Base-by-base conservation (phyloP, 2,113 vertebrate species). In the Labeo rohita region DNA sequence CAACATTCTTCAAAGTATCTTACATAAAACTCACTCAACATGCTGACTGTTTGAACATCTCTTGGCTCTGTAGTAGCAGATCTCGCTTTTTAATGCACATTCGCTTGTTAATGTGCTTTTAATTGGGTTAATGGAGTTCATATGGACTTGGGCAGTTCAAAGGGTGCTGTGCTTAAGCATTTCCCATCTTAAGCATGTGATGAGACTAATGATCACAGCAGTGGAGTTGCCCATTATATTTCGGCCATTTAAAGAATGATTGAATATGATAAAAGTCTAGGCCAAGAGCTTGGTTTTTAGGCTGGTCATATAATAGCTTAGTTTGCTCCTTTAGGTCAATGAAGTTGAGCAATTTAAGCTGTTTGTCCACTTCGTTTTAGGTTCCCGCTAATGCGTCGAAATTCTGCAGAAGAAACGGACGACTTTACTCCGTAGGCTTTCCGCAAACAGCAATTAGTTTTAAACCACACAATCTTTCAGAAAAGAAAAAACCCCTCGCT, bases 111-210 rank as follows among this genome's bases (percentile, higher is more conserved):
- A 92, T 90, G 88, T 84, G 85, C 81, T 85, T 75, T 82, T 94
- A 94, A 94, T 94, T 93, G 89, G 92, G 91, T 93, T 93, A 92
- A 93, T 90, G 88, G 84, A 91, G 89, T 89, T 89, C 91, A 92
- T 91, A 90, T 90, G 89, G 85, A 87, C 88, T 90, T 78, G 88
- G 88, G 85, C 72, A 90, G 92, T 93, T 94, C 91, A 93, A 91
- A 93, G 90, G 88, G 87, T 90, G 80, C 88, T 61, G 88, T 85
- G 80, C 56, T 85, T 47, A 84, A 49, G 74, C 39, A 52, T 49
- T 52, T 80, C 8, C 13, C 34, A 23, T 80, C 36, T 80, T 63
- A 63, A 80, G 61, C 45, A 52, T 92, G 90, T 93, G 92, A 94
- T 92, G 92, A 92, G 84, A 90, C 90, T 93, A 93, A 93, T 91